Evolutionary conservation across 2,797 vertebrate genomes (phyloP).

Genomic region (Antennarius maculatus): DNA sequence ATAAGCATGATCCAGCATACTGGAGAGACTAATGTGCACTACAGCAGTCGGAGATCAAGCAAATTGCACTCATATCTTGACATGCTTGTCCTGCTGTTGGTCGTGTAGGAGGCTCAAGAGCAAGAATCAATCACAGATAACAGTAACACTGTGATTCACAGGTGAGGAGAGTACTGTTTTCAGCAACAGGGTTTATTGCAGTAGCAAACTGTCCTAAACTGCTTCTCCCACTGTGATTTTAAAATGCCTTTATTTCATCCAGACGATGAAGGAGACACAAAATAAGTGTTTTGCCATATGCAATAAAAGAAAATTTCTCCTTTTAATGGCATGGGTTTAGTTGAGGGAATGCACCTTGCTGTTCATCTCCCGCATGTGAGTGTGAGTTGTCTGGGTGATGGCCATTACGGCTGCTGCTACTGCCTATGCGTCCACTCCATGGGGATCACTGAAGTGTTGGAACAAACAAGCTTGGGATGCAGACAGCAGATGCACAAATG

Average conservation of each 20-base stretch:
- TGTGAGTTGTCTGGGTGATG: constrained; percentile 77
- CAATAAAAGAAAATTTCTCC: constrained; percentile 75
- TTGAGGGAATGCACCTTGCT: constrained; percentile 74
- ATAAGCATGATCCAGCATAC: constrained; percentile 11
- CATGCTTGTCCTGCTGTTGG: constrained; percentile 37
- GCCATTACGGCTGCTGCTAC: constrained; percentile 79
- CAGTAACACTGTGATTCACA: constrained; percentile 45
- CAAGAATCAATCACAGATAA: constrained; percentile 57
- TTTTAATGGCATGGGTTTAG: constrained; percentile 70
- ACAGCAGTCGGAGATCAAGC: constrained; percentile 40
- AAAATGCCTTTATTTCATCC: constrained; percentile 72
- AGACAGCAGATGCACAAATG: constrained; percentile 83
- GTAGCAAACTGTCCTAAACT: constrained; percentile 65
- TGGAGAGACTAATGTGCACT: constrained; percentile 29
- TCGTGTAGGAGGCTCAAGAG: constrained; percentile 39
- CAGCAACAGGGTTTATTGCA: constrained; percentile 60
- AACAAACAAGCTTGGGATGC: constrained; percentile 84
- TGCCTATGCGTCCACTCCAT: constrained; percentile 69
- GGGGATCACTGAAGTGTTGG: constrained; percentile 82
- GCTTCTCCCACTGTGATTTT: constrained; percentile 74
- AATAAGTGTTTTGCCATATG: constrained; percentile 73
- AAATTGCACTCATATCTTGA: constrained; percentile 53
- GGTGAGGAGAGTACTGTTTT: constrained; percentile 43
- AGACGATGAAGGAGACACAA: constrained; percentile 58
- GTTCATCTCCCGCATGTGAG: constrained; percentile 69